These are phyloP conservation scores for Callaeas wilsoni DNA, from an alignment of 2,113 vertebrate genomes.

Conservation along the genomic window DNA sequence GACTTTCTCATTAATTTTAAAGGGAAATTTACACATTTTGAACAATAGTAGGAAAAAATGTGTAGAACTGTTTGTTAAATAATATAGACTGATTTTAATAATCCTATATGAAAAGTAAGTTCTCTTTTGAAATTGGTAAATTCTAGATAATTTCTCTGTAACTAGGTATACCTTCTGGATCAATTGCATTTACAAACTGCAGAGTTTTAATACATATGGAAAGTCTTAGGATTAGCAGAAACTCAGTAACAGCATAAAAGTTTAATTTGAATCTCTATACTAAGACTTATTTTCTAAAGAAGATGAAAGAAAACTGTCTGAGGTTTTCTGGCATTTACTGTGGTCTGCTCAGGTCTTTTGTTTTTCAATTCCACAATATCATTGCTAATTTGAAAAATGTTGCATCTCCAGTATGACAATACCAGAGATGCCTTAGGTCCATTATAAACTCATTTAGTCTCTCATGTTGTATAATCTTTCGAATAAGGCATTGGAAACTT, in stretches of 20 bases:
- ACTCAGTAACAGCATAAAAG: neutral
- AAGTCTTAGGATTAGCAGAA: neutral
- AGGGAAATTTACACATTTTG: neutral
- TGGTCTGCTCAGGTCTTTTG: neutral
- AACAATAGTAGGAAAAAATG: neutral
- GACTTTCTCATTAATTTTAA: neutral
- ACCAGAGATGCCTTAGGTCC: neutral
- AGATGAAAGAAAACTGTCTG: neutral
- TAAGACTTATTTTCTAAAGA: neutral
- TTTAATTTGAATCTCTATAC: neutral
- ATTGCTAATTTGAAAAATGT: neutral
- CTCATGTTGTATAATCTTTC: neutral
- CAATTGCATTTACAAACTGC: neutral
- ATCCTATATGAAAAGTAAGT: neutral
- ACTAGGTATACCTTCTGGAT: neutral
- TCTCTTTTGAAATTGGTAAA: neutral
- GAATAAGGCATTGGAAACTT: neutral
- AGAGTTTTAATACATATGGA: neutral
- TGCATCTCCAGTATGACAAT: neutral
- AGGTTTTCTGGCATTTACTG: neutral
- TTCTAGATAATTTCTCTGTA: neutral
- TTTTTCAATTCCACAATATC: neutral
- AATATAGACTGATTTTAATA: neutral
- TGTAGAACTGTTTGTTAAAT: neutral
- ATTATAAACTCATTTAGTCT: neutral